Base-by-base conservation (phyloP, 2,888 invertebrate species). In the Pterostichus madidus region DNA sequence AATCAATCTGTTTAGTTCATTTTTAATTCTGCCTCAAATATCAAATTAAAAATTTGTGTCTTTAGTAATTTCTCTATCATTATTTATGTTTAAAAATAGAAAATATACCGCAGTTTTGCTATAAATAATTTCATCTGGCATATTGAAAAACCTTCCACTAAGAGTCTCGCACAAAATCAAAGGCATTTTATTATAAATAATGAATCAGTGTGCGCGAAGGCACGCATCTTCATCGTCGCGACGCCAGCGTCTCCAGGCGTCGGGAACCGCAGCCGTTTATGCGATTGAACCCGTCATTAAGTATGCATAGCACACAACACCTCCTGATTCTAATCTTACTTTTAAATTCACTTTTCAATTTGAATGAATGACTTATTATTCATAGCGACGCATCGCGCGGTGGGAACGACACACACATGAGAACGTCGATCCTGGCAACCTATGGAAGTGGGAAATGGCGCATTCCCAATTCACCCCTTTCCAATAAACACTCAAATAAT, bases 281-380 rank as follows among this genome's bases (percentile, higher is more conserved):
- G 13, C 59, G 52, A 32, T 77, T 53, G 59, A 77, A 59, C 61
- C 68, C 32, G 17, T 68, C 68, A 80, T 68, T 80, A 49, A 52
- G 11, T 80, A 80, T 80, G 80, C 80, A 52, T 68, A 68, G 80
- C 80, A 80, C 52, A 68, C 39, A 56, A 56, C 56, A 53, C 64
- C 64, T 64, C 75, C 32, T 75, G 31, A 75, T 75, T 75, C 75
- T 85, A 86, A 86, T 87, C 86, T 86, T 85, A 86, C 86, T 86
- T 87, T 87, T 85, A 86, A 87, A 87, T 86, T 86, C 84, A 84
- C 85, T 86, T 86, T 80, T 85, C 86, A 86, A 87, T 86, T 64
- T 35, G 31, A 17, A 68, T 86, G 85, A 86, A 85, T 84, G 84
- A 84, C 85, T 86, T 86, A 85, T 86, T 85, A 86, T 86, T 86